phyloP scores from a whole-genome alignment of 2,113 vertebrate genomes.

The Toxotes chatareus region DNA sequence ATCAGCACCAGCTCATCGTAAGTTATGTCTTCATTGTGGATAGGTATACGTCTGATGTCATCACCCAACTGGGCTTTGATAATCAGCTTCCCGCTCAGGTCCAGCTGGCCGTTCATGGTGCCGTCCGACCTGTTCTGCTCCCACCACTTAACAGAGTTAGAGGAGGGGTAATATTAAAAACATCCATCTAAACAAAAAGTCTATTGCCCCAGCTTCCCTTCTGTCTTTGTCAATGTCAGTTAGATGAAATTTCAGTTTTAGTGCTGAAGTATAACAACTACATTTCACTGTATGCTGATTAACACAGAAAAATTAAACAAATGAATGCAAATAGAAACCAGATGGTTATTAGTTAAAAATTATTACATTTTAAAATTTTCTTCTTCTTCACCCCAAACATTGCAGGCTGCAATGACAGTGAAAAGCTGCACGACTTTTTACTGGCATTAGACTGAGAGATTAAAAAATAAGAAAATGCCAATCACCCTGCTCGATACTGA shows the following conservation, averaged over 20 bases:
- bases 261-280: neutral
- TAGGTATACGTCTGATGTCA: constrained; percentile 97
- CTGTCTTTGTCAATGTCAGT: neutral
- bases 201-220: neutral
- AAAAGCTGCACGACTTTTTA: too few species aligned
- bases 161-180: constrained; percentile 1
- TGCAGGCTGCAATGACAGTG: neutral
- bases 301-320: neutral
- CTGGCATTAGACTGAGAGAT: too few species aligned
- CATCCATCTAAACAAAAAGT: neutral
- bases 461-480: neutral
- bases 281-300: too few species aligned
- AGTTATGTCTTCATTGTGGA: constrained; percentile 99
- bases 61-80: constrained; percentile 99
- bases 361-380: too few species aligned
- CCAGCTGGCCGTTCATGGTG: constrained; percentile 98
- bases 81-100: constrained; percentile 98
- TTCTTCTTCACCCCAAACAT: too few species aligned
- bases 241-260: neutral
- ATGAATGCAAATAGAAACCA: too few species aligned
- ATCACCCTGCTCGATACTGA: neutral
- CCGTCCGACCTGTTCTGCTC: constrained; percentile 77
- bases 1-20: constrained; percentile 98
- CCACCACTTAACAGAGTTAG: constrained; percentile 66
- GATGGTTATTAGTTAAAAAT: too few species aligned